Conservation (phyloP, 1,140 invertebrate genomes). For the Lepidurus packardi region DNA sequence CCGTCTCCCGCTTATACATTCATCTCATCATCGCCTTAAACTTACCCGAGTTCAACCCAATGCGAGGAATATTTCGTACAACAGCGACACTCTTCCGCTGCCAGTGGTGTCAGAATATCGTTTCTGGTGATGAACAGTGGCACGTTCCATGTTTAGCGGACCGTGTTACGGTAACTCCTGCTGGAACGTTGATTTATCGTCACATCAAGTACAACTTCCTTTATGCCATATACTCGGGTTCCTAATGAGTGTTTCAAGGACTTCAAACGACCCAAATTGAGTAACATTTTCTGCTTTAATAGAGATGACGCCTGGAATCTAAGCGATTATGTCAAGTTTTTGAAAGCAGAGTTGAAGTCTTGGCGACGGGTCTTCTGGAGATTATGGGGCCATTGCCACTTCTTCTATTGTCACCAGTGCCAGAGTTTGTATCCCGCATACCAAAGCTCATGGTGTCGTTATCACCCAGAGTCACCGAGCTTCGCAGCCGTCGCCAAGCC, state of each 20-base stretch:
- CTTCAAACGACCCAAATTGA: background rate
- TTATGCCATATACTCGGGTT: no score
- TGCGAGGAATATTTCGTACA: slow-evolving; percentile 69
- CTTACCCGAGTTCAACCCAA: slow-evolving; percentile 61
- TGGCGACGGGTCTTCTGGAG: slow-evolving; percentile 91
- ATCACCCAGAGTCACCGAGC: slow-evolving; percentile 52
- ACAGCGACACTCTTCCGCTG: slow-evolving; percentile 68
- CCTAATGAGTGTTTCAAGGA: background rate
- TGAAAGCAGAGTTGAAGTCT: slow-evolving; percentile 68
- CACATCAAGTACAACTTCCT: slow-evolving; percentile 49
- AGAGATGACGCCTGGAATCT: slow-evolving; percentile 75
- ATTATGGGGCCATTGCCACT: slow-evolving; percentile 81
- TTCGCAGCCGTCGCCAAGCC: slow-evolving; percentile 22
- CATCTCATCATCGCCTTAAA: slow-evolving; percentile 70
- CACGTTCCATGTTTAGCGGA: slow-evolving; percentile 45
- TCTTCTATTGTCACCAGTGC: slow-evolving; percentile 67
- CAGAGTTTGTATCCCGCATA: slow-evolving; percentile 66
- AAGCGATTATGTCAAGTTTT: slow-evolving; percentile 67
- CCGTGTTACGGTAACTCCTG: slow-evolving; percentile 61
- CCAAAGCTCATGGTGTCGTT: slow-evolving; percentile 71
- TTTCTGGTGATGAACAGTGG: slow-evolving; percentile 48
- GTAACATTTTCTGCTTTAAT: slow-evolving; percentile 32
- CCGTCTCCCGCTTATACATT: slow-evolving; percentile 72
- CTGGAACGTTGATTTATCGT: slow-evolving; percentile 60
- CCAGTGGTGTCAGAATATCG: slow-evolving; percentile 55